Base-by-base conservation (phyloP, 2,888 invertebrate genomes). In the Cartodere bifasciata region DNA sequence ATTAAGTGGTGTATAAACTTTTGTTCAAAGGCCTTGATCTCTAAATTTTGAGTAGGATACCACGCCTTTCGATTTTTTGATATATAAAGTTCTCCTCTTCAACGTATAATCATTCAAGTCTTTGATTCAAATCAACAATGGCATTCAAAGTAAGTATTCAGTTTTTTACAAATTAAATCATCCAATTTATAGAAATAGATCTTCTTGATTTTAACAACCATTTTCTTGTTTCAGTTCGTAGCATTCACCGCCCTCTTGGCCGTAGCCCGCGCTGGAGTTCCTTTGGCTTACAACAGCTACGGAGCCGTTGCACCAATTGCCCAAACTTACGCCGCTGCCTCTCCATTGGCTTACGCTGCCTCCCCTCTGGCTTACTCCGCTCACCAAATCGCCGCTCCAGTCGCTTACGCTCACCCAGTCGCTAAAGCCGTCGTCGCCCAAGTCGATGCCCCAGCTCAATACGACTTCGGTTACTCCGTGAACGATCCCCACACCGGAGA, bases 401-500 rank as follows among this genome's bases (percentile, higher is more conserved):
- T 28, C 4, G 32, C 32, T 6, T 32, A 32, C 20, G 31, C 44
- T 28, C 45, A 46, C 20, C 47, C 47, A 27, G 38, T 44, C 13
- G 32, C 39, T 29, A 47, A 46, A 31, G 23, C 45, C 24, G 37
- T 47, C 16, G 26, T 37, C 14, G 46, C 50, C 6, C 43, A 48
- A 34, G 39, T 43, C 11, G 23, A 36, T 10, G 47, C 46, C 4
- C 48, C 51, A 24, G 47, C 49, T 21, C 39, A 47, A 34, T 49
- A 48, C 43, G 48, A 49, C 30, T 51, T 43, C 28, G 46, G 47
- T 20, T 48, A 49, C 37, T 37, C 46, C 29, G 48, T 48, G 5
- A 41, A 29, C 35, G 48, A 47, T 39, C 48, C 50, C 29, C 45
- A 41, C 35, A 67, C 68, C 34, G 67, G 67, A 4, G 68, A 68